Percentiles rank a stretch among this genome's conserved stretches.
Conservation (phyloP, 2,888 invertebrate genomes). For the Eristalinus aeneus region DNA sequence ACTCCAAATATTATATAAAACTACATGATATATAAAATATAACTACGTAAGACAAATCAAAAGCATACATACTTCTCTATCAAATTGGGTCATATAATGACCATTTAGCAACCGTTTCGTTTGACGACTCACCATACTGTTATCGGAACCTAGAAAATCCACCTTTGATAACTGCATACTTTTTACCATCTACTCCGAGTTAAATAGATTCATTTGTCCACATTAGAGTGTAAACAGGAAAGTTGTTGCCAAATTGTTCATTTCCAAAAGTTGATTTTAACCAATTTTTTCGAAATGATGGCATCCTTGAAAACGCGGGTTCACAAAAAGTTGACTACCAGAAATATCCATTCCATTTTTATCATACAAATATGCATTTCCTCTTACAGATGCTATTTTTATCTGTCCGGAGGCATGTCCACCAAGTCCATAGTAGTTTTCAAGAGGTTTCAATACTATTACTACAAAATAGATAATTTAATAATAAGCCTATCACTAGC, state of each 20-base stretch:
- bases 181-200: slow-evolving; percentile 82
- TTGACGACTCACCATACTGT: slow-evolving; percentile 54
- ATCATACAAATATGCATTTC: slow-evolving; percentile 82
- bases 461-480: slow-evolving; percentile 79
- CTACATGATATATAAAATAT: slow-evolving; percentile 79
- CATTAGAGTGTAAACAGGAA: slow-evolving; percentile 86
- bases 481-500: neutral
- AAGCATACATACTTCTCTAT: slow-evolving; percentile 83
- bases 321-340: slow-evolving; percentile 77
- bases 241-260: slow-evolving; percentile 83
- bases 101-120: slow-evolving; percentile 84
- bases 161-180: slow-evolving; percentile 81
- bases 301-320: slow-evolving; percentile 74
- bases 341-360: slow-evolving; percentile 74
- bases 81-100: slow-evolving; percentile 86
- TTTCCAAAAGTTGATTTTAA: slow-evolving; percentile 73
- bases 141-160: slow-evolving; percentile 73
- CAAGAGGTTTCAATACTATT: slow-evolving; percentile 85
- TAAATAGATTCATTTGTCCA: slow-evolving; percentile 82
- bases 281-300: slow-evolving; percentile 77
- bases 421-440: slow-evolving; percentile 84
- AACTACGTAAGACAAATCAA: neutral
- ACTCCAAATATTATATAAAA: slow-evolving; percentile 90
- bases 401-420: slow-evolving; percentile 86
- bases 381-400: slow-evolving; percentile 86